Percentiles rank a stretch among this genome's conserved stretches.
Evolutionary conservation across 2,113 vertebrate species (phyloP).

Genomic region (Numida meleagris): DNA sequence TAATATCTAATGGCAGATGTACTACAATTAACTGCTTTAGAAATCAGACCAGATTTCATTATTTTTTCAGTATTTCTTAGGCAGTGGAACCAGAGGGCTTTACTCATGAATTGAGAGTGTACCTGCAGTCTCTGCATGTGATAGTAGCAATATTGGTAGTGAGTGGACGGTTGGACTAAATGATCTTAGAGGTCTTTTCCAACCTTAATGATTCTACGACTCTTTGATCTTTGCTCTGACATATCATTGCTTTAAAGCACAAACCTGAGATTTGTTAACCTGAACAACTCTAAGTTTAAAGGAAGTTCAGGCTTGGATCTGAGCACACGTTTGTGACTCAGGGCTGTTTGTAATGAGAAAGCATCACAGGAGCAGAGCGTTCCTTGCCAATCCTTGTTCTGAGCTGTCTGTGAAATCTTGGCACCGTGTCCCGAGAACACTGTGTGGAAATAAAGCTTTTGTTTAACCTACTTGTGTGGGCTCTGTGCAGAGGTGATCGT

Average conservation of each 20-base stretch:
- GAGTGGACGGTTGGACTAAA: no score
- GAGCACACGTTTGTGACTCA: neutral
- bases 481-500: constrained; percentile 21
- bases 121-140: neutral
- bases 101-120: neutral
- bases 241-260: neutral
- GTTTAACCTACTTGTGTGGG: constrained; percentile 69
- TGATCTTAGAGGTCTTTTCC: no score
- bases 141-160: no score
- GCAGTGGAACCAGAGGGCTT: neutral
- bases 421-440: neutral
- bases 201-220: no score
- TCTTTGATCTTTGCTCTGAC: neutral
- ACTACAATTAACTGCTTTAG: neutral
- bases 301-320: neutral
- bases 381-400: constrained; percentile 35
- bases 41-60: neutral
- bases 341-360: constrained; percentile 25
- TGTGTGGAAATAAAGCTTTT: constrained; percentile 48
- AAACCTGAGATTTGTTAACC: neutral
- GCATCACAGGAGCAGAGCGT: neutral
- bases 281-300: neutral
- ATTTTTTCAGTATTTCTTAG: neutral
- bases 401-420: constrained; percentile 24
- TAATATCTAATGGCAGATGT: neutral